Evolutionary conservation across 30 jellyfish, hydroid and myxozoan species (phyloP).

Genomic region (Aurelia aurita): DNA sequence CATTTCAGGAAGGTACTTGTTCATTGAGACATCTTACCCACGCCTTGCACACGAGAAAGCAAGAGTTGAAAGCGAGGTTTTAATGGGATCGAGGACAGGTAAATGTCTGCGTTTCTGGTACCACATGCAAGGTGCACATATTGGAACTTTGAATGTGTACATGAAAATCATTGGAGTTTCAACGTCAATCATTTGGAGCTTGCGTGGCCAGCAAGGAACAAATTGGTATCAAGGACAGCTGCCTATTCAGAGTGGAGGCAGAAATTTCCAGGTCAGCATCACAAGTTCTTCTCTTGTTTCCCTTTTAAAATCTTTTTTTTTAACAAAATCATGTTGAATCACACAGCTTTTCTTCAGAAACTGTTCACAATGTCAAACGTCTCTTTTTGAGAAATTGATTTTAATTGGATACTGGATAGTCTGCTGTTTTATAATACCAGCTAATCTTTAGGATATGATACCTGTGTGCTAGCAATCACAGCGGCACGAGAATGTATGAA

Average conservation of each 20-base stretch:
- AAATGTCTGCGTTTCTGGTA: constrained; percentile 88
- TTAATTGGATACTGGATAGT: too few species aligned
- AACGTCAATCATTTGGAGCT: constrained; percentile 80
- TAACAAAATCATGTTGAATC: too few species aligned
- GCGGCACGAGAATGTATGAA: too few species aligned
- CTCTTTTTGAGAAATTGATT: too few species aligned
- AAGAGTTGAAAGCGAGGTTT: constrained; percentile 68
- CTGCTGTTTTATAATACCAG: too few species aligned
- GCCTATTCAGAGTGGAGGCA: constrained; percentile 84
- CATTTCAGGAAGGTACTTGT: constrained; percentile 76
- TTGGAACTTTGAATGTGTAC: constrained; percentile 80
- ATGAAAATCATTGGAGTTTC: constrained; percentile 78
- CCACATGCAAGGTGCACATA: constrained; percentile 90
- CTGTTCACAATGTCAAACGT: too few species aligned
- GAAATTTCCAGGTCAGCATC: constrained; percentile 75
- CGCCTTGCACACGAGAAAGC: constrained; percentile 90
- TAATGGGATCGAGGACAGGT: constrained; percentile 75
- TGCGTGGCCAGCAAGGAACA: constrained; percentile 77
- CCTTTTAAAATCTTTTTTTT: too few species aligned
- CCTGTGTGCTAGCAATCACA: too few species aligned
- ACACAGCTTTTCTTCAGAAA: too few species aligned
- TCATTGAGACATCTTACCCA: constrained; percentile 85
- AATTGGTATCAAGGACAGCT: constrained; percentile 85
- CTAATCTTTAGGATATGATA: too few species aligned
- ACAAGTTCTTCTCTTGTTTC: too few species aligned